phyloP scores from a whole-genome alignment of 64 coral and sea anemone genomes.

The Stichodactyla mertensii region DNA sequence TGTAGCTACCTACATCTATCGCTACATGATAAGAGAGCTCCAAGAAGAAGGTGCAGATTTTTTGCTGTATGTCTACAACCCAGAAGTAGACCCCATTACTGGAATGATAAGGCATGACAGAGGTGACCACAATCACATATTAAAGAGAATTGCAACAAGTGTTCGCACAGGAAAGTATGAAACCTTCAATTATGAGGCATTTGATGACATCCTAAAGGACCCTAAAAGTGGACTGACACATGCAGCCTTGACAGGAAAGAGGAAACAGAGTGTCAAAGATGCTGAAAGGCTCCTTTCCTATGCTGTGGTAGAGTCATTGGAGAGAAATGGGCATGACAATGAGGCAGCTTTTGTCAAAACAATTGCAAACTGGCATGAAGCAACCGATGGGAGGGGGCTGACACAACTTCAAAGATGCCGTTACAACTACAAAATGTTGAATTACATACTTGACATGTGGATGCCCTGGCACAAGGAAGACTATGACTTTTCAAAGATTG shows the following conservation, averaged over 20 bases:
- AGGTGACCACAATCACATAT: slow-evolving; percentile 56
- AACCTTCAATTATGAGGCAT: slow-evolving; percentile 30
- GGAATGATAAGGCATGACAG: slow-evolving; percentile 28
- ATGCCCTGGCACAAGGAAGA: slow-evolving; percentile 28
- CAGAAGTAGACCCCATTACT: neutral
- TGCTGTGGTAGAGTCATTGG: slow-evolving; percentile 21
- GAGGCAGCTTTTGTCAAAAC: slow-evolving; percentile 46
- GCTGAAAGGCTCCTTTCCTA: slow-evolving; percentile 25
- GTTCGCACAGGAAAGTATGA: neutral
- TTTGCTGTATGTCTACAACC: no score
- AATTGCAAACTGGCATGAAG: slow-evolving; percentile 29
- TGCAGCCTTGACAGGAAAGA: slow-evolving; percentile 27
- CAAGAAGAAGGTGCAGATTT: no score
- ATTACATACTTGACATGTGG: slow-evolving; percentile 27
- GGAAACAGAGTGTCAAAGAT: slow-evolving; percentile 56
- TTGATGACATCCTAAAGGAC: slow-evolving; percentile 41
- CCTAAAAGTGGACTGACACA: slow-evolving; percentile 36
- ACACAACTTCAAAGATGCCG: slow-evolving; percentile 16
- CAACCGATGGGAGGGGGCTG: slow-evolving; percentile 12
- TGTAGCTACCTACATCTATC: no score
- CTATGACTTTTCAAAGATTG: slow-evolving; percentile 58
- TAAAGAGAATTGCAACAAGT: slow-evolving; percentile 41
- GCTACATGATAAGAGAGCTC: no score
- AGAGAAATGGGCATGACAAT: neutral
- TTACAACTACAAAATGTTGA: slow-evolving; percentile 30